Evolutionary conservation across 1,140 invertebrate genomes (phyloP).

Genomic region (Calephelis nemesis): DNA sequence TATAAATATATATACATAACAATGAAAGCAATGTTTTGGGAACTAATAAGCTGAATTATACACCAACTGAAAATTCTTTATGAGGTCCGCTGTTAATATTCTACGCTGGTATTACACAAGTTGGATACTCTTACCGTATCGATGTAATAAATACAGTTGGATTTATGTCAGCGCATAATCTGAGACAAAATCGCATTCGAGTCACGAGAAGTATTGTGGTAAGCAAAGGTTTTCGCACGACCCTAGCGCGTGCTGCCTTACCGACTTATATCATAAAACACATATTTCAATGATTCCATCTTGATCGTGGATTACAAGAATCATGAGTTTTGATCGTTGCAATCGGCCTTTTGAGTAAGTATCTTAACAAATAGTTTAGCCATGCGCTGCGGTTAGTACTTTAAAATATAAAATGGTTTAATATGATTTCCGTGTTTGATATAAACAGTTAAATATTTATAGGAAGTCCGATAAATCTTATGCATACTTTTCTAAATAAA

Average conservation of each 20-base stretch:
- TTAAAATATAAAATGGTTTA: background rate
- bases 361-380: background rate
- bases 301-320: constrained; percentile 41
- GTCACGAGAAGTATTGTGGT: constrained; percentile 67
- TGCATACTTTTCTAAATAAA: too few relatives aligned
- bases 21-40: too few relatives aligned
- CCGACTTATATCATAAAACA: constrained; percentile 53
- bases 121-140: constrained; percentile 42
- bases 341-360: constrained; percentile 24
- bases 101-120: constrained; percentile 11
- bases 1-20: too few relatives aligned
- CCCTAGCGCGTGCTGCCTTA: constrained; percentile 44
- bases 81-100: background rate
- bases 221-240: constrained; percentile 61
- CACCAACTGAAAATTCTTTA: too few relatives aligned
- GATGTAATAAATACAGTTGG: constrained; percentile 65
- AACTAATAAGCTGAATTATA: too few relatives aligned
- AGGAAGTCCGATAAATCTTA: too few relatives aligned
- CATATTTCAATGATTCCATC: constrained; percentile 58
- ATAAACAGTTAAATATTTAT: too few relatives aligned
- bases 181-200: constrained; percentile 55
- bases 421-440: too few relatives aligned
- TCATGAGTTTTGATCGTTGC: constrained; percentile 37
- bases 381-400: background rate
- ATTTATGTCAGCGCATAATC: constrained; percentile 71